Percentiles rank a stretch among this genome's conserved stretches.
Evolutionary conservation across 2,113 vertebrate genomes (phyloP).

Genomic region (Lepidothrix coronata): DNA sequence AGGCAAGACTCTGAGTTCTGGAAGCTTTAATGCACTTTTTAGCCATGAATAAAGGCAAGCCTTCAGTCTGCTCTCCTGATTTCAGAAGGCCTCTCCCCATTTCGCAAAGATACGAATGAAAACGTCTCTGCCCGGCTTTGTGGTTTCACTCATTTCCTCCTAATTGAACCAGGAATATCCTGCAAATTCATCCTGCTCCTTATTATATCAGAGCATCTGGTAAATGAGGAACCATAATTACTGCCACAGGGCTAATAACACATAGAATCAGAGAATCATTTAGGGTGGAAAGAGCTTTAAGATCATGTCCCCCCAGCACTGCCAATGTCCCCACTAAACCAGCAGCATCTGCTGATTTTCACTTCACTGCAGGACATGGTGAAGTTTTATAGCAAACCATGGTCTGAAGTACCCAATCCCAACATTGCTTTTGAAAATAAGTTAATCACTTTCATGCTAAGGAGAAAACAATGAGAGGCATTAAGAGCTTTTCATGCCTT

Average conservation of each 20-base stretch:
- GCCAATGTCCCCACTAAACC: neutral
- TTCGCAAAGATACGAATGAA: neutral
- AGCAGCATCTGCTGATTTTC: neutral
- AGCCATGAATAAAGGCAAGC: neutral
- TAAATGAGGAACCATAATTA: neutral
- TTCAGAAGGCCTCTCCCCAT: neutral
- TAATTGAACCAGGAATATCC: neutral
- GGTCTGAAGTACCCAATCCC: neutral
- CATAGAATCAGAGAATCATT: neutral
- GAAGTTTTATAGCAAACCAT: neutral
- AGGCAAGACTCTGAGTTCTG: neutral
- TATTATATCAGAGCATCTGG: neutral
- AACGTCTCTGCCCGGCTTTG: neutral
- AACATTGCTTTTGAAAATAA: neutral
- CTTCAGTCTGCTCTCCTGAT: neutral
- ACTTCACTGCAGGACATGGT: neutral
- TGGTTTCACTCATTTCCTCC: neutral
- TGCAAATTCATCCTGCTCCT: neutral
- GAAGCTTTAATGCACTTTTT: neutral
- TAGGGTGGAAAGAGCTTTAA: neutral
- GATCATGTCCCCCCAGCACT: neutral
- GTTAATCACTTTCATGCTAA: slow-evolving; percentile 4
- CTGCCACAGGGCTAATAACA: neutral
- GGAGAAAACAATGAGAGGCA: slow-evolving; percentile 17
- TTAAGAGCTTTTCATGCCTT: neutral